Evolutionary conservation across 2,113 vertebrate genomes (phyloP).

Genomic region (Capra hircus): DNA sequence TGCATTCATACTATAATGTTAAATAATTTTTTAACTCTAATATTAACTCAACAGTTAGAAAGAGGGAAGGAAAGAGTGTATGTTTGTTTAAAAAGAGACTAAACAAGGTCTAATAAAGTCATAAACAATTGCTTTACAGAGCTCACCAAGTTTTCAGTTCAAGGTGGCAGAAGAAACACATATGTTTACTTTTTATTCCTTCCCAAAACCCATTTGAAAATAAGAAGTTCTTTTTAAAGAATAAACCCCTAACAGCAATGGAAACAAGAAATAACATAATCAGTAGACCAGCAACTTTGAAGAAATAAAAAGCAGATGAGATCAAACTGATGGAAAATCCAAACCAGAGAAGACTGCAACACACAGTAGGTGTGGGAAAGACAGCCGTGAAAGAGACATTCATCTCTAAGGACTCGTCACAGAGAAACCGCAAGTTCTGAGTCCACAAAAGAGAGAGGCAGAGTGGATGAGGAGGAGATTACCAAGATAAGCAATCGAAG

Average conservation of each 20-base stretch:
- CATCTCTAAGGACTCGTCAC: neutral
- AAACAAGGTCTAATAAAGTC: neutral
- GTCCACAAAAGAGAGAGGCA: neutral
- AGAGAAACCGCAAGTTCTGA: neutral
- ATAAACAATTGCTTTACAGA: neutral
- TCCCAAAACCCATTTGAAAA: neutral
- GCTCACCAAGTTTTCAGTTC: neutral
- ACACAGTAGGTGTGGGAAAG: neutral
- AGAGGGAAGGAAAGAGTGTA: neutral
- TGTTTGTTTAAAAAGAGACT: neutral
- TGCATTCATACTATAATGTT: neutral
- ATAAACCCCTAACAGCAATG: neutral
- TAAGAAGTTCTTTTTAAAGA: neutral
- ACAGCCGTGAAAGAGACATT: neutral
- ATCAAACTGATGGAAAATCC: neutral
- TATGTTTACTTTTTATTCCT: neutral
- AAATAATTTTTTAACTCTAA: neutral
- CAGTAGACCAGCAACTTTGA: conserved; percentile 8
- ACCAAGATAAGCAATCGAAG: neutral
- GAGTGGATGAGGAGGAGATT: neutral
- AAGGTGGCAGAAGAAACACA: neutral
- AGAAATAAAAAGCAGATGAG: conserved; percentile 46
- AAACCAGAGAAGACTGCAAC: neutral
- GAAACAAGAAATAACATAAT: conserved; percentile 38
- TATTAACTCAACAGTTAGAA: neutral